Evolutionary conservation across 2,113 vertebrate genomes (phyloP), one percentile per base, ranked within the genome.

Genomic region (Crotalus tigris): DNA sequence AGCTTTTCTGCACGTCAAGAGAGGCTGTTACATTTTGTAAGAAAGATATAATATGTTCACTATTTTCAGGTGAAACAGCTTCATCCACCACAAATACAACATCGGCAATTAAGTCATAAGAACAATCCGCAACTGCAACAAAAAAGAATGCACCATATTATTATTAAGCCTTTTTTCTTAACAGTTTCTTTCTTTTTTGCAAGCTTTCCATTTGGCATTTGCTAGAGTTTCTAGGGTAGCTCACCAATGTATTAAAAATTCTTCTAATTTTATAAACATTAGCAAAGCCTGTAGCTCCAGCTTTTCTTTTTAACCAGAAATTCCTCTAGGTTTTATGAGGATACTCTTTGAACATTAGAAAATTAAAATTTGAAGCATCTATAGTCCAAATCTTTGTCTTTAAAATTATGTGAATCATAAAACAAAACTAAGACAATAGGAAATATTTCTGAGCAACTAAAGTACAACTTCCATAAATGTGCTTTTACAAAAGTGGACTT

Each of bases 71-170:
- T 0, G 96, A 96, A 89, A 93, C 1, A 4, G 95, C 95, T 51
- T 93, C 92, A 85, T 98, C 97, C 90, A 98, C 90, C 75, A 98
- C 94, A 91, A 98, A 97, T 10, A 97, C 97, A 0, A 98, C 64
- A 1, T 98, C 98, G 21, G 97, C 97, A 81, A 97, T 92, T 0
- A 94, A 95, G 29, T 95, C 86, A 49, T 87, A 89, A 19, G 87
- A 90, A 94, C 97, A 98, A 44, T 49, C 96, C 97, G 94, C 4
- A 24, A 13, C 89, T 90, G 90, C 51, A 92, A 90, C 39, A n/a
- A 93, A 57, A 0, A 23, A 92, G 15, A 57, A 55, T 92, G 23
- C 39, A 44, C 88, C 12, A 90, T 0, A 46, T 8, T 26, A 85
- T 46, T 46, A 46, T 93, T 23, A 94, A 88, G 19, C 4, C 7